These are phyloP conservation scores for Ectropis crepuscularia DNA, from an alignment of 2,888 invertebrate genomes.

Conservation along the genomic window DNA sequence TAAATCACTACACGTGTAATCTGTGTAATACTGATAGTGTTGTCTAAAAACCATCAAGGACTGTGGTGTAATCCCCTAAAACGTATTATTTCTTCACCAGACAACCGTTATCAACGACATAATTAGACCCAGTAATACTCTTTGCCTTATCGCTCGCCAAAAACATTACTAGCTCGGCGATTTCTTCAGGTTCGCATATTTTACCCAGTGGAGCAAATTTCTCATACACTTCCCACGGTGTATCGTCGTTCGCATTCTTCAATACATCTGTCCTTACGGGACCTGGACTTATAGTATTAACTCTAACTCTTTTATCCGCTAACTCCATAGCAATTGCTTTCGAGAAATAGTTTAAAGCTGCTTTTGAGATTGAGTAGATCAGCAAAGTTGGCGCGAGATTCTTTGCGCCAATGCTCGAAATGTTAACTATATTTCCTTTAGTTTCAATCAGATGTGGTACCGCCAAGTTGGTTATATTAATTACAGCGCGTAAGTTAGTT, in stretches of 20 bases:
- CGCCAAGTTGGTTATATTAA: conserved; percentile 51
- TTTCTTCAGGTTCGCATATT: conserved; percentile 49
- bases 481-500: conserved; percentile 50
- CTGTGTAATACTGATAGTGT: no score
- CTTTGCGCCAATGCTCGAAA: conserved; percentile 50
- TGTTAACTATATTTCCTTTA: conserved; percentile 57
- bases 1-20: no score
- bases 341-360: conserved; percentile 93
- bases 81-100: conserved; percentile 36
- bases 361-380: conserved; percentile 88
- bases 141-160: conserved; percentile 51
- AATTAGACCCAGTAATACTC: conserved; percentile 50
- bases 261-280: conserved; percentile 51
- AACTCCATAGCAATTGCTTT: conserved; percentile 85
- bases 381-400: conserved; percentile 27
- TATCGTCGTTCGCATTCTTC: conserved; percentile 64
- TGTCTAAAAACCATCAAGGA: no score
- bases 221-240: conserved; percentile 16
- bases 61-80: no score
- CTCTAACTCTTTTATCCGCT: conserved; percentile 47
- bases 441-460: conserved; percentile 49
- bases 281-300: conserved; percentile 50
- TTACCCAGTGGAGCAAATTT: conserved; percentile 41
- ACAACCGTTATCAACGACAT: conserved; percentile 65
- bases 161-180: conserved; percentile 50